Percentiles rank a stretch among this genome's conserved stretches.
These are phyloP conservation scores for Chloromyia formosa DNA, from an alignment of 2,888 invertebrate genomes.

Conservation along the genomic window DNA sequence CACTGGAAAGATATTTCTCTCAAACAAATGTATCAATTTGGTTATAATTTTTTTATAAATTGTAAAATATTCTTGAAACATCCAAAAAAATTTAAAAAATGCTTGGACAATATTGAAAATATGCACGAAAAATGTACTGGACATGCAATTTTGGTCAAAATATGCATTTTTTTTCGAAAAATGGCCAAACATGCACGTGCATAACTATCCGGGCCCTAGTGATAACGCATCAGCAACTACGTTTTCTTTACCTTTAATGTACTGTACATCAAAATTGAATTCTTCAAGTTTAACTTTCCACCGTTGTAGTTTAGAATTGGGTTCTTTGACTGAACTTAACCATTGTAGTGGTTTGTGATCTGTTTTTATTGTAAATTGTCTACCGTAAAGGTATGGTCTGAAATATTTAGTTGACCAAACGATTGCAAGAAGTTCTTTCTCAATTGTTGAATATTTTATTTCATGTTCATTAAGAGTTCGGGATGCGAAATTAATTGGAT, in stretches of 20 bases:
- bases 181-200: too few species aligned
- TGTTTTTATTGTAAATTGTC: constrained; percentile 41
- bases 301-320: constrained; percentile 23
- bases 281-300: constrained; percentile 25
- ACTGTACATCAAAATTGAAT: constrained; percentile 19
- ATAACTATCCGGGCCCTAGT: too few species aligned
- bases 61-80: too few species aligned
- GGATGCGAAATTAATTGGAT: not conserved
- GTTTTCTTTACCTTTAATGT: constrained; percentile 41
- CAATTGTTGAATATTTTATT: not conserved
- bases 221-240: constrained; percentile 24
- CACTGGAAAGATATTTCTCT: too few species aligned
- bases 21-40: too few species aligned
- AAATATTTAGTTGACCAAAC: constrained; percentile 51
- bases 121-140: too few species aligned
- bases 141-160: too few species aligned
- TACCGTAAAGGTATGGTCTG: constrained; percentile 56
- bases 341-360: constrained; percentile 41
- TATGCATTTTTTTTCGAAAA: too few species aligned
- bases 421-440: constrained; percentile 13
- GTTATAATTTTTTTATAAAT: too few species aligned
- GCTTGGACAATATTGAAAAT: too few species aligned
- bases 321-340: constrained; percentile 6
- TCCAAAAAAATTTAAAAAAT: too few species aligned
- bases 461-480: constrained; percentile 3